Evolutionary conservation across 2,888 invertebrate species (phyloP).

Genomic region (Zygaena filipendulae): DNA sequence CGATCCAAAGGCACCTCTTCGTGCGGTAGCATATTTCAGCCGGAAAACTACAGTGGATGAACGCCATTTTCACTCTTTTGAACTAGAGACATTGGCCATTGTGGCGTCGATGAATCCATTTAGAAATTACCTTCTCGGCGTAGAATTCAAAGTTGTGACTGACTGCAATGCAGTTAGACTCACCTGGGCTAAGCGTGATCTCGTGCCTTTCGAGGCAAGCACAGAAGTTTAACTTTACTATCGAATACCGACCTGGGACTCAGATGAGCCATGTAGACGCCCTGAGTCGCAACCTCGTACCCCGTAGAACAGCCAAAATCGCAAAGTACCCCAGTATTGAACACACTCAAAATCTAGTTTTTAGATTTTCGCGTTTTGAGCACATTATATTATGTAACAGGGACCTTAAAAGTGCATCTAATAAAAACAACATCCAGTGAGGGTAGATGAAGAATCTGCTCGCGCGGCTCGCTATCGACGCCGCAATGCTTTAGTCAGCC

Average conservation of each 20-base stretch:
- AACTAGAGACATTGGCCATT: slow-evolving; percentile 19
- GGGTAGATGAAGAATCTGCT: too few species aligned
- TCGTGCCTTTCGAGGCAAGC: slow-evolving; percentile 24
- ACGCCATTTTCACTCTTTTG: slow-evolving; percentile 16
- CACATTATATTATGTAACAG: too few species aligned
- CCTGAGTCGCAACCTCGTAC: slow-evolving; percentile 14
- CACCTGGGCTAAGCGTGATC: slow-evolving; percentile 21
- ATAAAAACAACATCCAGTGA: too few species aligned
- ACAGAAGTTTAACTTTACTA: slow-evolving; percentile 21
- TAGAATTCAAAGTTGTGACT: slow-evolving; percentile 15
- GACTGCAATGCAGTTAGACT: slow-evolving; percentile 23
- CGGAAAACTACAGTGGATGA: slow-evolving; percentile 17
- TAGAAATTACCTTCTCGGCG: slow-evolving; percentile 20
- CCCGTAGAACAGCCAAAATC: not conserved
- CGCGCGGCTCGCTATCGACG: too few species aligned
- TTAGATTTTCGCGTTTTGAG: too few species aligned
- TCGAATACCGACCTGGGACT: slow-evolving; percentile 23
- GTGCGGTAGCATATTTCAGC: slow-evolving; percentile 19
- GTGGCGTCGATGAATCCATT: slow-evolving; percentile 22
- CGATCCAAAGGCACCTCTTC: slow-evolving; percentile 4
- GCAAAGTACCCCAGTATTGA: too few species aligned
- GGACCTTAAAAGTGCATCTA: too few species aligned
- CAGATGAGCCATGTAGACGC: slow-evolving; percentile 26
- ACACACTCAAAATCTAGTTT: too few species aligned
- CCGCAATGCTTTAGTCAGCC: too few species aligned